Evolutionary conservation across 2,888 invertebrate species (phyloP).

Genomic region (Axea sp.): DNA sequence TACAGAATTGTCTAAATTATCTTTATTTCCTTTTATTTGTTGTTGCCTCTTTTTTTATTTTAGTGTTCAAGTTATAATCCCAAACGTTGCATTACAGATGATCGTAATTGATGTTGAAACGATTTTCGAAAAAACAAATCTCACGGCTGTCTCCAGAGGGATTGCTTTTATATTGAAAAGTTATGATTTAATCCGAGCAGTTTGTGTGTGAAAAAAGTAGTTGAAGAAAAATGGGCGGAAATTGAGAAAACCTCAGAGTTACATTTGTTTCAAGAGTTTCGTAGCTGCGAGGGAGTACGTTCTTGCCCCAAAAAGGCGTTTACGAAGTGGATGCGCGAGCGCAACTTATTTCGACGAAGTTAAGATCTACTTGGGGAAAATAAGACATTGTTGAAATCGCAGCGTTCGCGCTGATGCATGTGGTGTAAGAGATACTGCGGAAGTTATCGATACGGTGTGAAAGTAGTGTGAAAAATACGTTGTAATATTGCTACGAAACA

Average conservation of each 20-base stretch:
- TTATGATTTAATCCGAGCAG: conserved; percentile 49
- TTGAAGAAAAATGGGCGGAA: conserved; percentile 33
- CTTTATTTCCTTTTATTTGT: no score
- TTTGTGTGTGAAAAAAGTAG: conserved; percentile 33
- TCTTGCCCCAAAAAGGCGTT: conserved; percentile 6
- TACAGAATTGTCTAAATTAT: no score
- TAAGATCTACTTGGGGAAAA: conserved; percentile 29
- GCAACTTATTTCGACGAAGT: conserved; percentile 45
- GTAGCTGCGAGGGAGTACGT: conserved; percentile 1
- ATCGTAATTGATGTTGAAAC: no score
- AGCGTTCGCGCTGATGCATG: neutral
- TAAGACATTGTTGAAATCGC: conserved; percentile 22
- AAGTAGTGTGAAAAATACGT: conserved; percentile 13
- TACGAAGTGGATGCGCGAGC: neutral
- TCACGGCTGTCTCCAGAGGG: neutral
- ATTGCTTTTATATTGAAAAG: conserved; percentile 47
- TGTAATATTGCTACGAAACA: no score
- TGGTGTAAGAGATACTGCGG: conserved; percentile 6
- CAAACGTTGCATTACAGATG: no score
- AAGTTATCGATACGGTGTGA: conserved; percentile 8
- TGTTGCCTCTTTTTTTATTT: no score
- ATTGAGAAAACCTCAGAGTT: conserved; percentile 23
- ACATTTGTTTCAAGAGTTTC: conserved; percentile 43
- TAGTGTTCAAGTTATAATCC: no score
- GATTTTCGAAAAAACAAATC: conserved; percentile 7